phyloP scores from a whole-genome alignment of 1,140 invertebrate species.

The Heliconius himera region DNA sequence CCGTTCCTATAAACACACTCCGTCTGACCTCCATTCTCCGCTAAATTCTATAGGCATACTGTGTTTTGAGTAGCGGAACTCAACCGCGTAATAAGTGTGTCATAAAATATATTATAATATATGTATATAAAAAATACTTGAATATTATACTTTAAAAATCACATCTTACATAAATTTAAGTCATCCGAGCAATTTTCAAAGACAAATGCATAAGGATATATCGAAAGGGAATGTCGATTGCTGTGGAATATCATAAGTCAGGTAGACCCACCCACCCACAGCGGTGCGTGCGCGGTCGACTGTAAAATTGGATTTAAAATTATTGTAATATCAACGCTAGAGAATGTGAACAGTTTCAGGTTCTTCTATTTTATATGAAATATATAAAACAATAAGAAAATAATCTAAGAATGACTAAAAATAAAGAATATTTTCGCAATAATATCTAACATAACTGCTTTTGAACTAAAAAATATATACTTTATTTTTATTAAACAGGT shows the following conservation, averaged over 20 bases:
- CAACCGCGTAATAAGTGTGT: too few species aligned
- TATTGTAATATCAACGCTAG: constrained; percentile 32
- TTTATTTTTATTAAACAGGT: too few species aligned
- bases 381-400: not conserved
- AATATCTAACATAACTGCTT: too few species aligned
- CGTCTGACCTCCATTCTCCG: too few species aligned
- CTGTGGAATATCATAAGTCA: constrained; percentile 33
- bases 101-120: too few species aligned
- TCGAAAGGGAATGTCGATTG: constrained; percentile 39
- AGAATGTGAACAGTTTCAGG: constrained; percentile 20
- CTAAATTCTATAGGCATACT: too few species aligned
- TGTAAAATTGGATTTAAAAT: constrained; percentile 40
- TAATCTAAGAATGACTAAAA: not conserved
- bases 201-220: constrained; percentile 32
- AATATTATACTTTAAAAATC: not conserved
- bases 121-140: too few species aligned
- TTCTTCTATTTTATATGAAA: not conserved
- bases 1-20: too few species aligned
- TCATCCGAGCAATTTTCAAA: constrained; percentile 11
- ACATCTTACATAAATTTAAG: not conserved
- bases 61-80: too few species aligned
- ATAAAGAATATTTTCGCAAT: not conserved
- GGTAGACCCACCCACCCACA: constrained; percentile 37
- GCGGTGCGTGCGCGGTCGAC: constrained; percentile 32
- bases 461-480: too few species aligned